Base-by-base conservation (phyloP, 2,888 invertebrate genomes). In the Drosophila hamatofila region DNA sequence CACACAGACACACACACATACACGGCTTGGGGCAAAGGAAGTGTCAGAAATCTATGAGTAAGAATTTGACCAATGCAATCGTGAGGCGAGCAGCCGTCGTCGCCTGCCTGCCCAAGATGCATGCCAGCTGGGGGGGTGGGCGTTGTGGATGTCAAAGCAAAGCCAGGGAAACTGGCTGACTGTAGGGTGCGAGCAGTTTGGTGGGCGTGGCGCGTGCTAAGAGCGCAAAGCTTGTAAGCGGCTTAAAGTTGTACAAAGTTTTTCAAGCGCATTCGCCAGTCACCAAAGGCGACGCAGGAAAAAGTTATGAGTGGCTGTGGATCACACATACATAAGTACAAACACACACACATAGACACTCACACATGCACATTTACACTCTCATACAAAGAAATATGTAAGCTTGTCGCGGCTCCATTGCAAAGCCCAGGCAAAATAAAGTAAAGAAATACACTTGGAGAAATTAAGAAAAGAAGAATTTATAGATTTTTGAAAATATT, bases 231-330 rank as follows among this genome's bases (percentile, higher is more conserved):
- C 90, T 90, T 86, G 89, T 87, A 87, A 87, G 86, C 86, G 83
- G 86, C 86, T 87, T 87, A 87, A 88, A 87, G 89, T 90, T 87
- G 89, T 88, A 90, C 89, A 87, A 87, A 87, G 89, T 87, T 87
- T 88, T 83, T 88, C 86, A 88, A 90, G 89, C 86, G 89, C 84
- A 88, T 84, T 89, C 89, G 89, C 89, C 71, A 78, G 84, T 89
- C 89, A 85, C 85, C 88, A 89, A 85, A 85, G 85, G 84, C 83
- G 83, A 68, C 88, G 58, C 64, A 61, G 57, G 58, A 63, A 84
- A 84, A 89, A 85, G 89, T 85, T 85, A 85, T 85, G 84, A 85
- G 89, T 88, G 82, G 85, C 81, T 83, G 51, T 58, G 85, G 72
- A 69, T 73, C 80, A 77, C 54, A 49, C 56, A 70, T 57, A 68